Conservation (phyloP, 2,888 invertebrate species). For the Pedicia rivosa region DNA sequence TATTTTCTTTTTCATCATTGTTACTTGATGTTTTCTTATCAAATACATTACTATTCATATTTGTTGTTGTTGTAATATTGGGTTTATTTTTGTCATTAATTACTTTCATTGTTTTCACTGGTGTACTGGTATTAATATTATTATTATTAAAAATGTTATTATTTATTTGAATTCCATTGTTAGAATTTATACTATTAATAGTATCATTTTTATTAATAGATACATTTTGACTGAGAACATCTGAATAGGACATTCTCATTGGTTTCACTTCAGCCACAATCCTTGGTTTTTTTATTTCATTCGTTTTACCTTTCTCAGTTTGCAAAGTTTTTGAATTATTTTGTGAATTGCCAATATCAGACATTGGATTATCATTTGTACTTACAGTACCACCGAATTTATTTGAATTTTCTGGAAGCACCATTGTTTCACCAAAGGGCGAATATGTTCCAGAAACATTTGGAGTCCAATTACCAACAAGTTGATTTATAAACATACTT, state of each 20-base stretch:
- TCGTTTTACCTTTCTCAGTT: background rate
- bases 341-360: background rate
- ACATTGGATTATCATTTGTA: background rate
- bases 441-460: slow-evolving; percentile 25
- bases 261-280: slow-evolving; percentile 76
- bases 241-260: slow-evolving; percentile 74
- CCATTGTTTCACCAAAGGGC: slow-evolving; percentile 18
- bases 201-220: slow-evolving; percentile 31
- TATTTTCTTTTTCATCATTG: background rate
- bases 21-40: background rate
- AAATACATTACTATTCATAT: background rate
- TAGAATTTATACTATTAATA: too few species aligned
- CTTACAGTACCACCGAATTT: background rate
- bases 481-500: slow-evolving; percentile 25
- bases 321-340: background rate
- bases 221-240: slow-evolving; percentile 56
- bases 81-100: background rate
- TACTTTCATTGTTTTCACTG: background rate
- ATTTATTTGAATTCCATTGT: too few species aligned
- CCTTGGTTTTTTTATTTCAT: slow-evolving; percentile 28
- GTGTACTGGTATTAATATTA: background rate
- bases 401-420: background rate
- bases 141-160: background rate
- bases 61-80: background rate
- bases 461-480: slow-evolving; percentile 27